Conservation (phyloP, 2,113 vertebrate species). For the Sclerurus mexicanus region DNA sequence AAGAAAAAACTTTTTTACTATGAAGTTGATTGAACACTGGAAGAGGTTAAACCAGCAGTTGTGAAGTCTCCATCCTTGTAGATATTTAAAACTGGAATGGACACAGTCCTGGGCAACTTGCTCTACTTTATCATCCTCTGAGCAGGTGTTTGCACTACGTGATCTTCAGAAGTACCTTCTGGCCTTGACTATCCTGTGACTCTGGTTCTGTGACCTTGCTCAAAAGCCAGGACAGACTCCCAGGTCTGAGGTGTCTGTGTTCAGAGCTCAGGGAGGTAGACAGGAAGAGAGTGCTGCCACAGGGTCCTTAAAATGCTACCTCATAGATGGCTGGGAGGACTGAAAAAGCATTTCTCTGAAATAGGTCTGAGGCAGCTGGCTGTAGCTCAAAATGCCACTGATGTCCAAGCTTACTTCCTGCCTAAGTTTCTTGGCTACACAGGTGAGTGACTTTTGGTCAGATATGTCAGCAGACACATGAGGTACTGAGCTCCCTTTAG, state of each 20-base stretch:
- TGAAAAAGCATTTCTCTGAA: neutral
- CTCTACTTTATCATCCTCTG: neutral
- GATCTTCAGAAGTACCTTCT: neutral
- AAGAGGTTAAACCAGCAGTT: neutral
- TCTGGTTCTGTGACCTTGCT: neutral
- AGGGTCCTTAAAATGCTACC: neutral
- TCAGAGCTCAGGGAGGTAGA: neutral
- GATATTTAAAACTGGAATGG: neutral
- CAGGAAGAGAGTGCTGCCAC: neutral
- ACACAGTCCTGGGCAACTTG: neutral
- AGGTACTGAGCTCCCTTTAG: neutral
- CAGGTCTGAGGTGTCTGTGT: neutral
- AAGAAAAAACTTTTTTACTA: neutral
- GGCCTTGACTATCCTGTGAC: neutral
- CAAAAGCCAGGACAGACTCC: neutral
- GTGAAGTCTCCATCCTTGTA: neutral
- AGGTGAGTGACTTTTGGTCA: neutral
- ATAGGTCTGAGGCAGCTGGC: neutral
- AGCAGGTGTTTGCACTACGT: neutral
- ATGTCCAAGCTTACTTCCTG: neutral
- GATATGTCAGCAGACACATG: neutral
- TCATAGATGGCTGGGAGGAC: neutral
- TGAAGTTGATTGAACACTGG: neutral
- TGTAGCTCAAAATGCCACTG: neutral
- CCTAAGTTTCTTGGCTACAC: neutral